phyloP scores from a whole-genome alignment of 2,113 vertebrate species.

The Psettodes erumei region DNA sequence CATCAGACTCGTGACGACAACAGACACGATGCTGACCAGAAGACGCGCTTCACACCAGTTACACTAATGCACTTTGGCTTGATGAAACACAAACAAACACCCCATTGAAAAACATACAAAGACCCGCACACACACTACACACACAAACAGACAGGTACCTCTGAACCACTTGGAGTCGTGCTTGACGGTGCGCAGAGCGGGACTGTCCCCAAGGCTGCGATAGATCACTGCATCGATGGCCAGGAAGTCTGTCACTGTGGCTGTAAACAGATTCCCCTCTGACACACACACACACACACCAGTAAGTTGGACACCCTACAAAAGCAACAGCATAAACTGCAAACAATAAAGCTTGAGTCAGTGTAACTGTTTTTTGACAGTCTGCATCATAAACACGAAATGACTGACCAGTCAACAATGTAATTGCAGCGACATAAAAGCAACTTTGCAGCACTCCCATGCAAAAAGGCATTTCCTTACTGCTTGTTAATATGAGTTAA shows the following conservation, averaged over 20 bases:
- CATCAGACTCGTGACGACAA: conserved; percentile 33
- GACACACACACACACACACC: conserved; percentile 30
- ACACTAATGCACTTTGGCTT: neutral
- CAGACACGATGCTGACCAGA: neutral
- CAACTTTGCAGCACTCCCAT: conserved; percentile 5
- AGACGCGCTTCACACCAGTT: neutral
- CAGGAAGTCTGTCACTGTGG: conserved; percentile 95
- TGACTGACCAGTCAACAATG: conserved; percentile 34
- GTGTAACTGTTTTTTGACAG: neutral
- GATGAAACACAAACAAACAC: neutral
- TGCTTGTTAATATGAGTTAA: conserved; percentile 39
- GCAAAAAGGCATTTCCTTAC: conserved; percentile 9
- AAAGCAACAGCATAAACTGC: conserved; percentile 30
- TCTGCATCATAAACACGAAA: conserved; percentile 31
- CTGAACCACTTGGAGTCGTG: conserved; percentile 99
- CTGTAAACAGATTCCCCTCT: conserved; percentile 97
- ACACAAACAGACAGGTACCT: conserved; percentile 80
- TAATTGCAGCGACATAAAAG: conserved; percentile 55
- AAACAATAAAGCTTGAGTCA: conserved; percentile 27
- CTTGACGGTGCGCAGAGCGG: conserved; percentile 93
- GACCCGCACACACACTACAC: neutral
- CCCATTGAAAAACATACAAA: neutral
- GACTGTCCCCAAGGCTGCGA: conserved; percentile 93
- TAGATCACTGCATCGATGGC: conserved; percentile 98
- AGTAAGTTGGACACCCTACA: conserved; percentile 22